Evolutionary conservation across 2,113 vertebrate genomes (phyloP).

Genomic region (Leptosomus discolor): DNA sequence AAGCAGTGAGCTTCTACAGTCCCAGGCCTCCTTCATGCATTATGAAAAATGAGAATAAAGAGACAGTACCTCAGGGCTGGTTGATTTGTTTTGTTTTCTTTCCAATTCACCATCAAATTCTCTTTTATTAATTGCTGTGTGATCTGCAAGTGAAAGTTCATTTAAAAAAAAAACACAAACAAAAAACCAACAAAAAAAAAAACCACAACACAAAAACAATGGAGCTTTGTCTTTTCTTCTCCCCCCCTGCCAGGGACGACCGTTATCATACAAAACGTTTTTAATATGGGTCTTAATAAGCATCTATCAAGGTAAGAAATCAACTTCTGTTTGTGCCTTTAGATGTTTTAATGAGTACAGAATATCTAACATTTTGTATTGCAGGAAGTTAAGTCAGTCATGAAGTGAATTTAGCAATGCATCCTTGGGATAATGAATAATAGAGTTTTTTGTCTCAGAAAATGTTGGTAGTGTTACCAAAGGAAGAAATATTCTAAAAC

Average conservation of each 20-base stretch:
- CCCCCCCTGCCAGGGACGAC: slow-evolving; percentile 83
- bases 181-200: no score
- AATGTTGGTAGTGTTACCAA: neutral
- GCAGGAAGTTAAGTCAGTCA: neutral
- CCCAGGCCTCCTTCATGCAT: neutral
- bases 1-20: neutral
- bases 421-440: neutral
- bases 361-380: neutral
- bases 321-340: neutral
- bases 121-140: neutral
- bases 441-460: neutral
- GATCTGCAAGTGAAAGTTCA: neutral
- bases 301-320: slow-evolving; percentile 94
- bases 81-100: neutral
- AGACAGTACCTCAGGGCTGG: neutral
- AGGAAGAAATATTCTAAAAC: neutral
- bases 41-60: neutral
- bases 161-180: neutral
- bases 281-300: slow-evolving; percentile 97
- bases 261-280: slow-evolving; percentile 94
- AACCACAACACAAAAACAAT: no score
- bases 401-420: neutral
- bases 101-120: neutral
- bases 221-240: neutral
- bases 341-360: neutral